Evolutionary conservation across 2,888 invertebrate genomes (phyloP), one percentile per base, ranked within the genome.

Genomic region (Chromoteleia sp.): DNA sequence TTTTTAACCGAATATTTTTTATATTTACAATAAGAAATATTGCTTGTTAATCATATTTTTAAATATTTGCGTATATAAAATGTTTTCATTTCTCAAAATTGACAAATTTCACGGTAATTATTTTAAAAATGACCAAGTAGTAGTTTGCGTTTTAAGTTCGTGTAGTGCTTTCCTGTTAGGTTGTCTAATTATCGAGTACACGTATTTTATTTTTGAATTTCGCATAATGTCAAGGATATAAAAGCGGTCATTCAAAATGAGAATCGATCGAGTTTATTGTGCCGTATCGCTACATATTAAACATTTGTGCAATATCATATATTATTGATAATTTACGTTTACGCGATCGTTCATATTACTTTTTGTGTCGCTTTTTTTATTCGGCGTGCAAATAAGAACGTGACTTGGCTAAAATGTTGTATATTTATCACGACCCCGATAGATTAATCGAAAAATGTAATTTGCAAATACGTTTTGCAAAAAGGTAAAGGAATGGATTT

Each of bases 251-350:
- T 36, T 12, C 1, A 63, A 63, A 48, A 43, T 21, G 12, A 12
- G 14, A 63, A 63, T 67, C 65, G 65, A 67, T 67, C 17, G 52
- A 12, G 25, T 52, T 67, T 21, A 52, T 52, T 67, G 48, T 56
- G 0, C 21, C 8, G 45, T 14, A 2, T 45, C 43, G 30, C 15
- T 19, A 17, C 30, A 54, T 21, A 17, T 56, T 56, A 56, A 56
- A 56, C 14, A 45, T 68, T 68, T 68, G 33, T 56, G 56, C 65
- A 65, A 39, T 65, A 52, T 65, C 65, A 65, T 50, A 63, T 48
- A 21, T 33, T 63, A 50, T 63, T 63, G 61, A 63, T 36, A 63
- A 19, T 19, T 17, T 12, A 29, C 17, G 30, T 10, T 17, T 30
- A 41, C 43, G n/a, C 41, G 59, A 41, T 61, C 43, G 30, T 43